Base-by-base conservation (phyloP, 2,113 vertebrate genomes). In the Tyrannus savana region DNA sequence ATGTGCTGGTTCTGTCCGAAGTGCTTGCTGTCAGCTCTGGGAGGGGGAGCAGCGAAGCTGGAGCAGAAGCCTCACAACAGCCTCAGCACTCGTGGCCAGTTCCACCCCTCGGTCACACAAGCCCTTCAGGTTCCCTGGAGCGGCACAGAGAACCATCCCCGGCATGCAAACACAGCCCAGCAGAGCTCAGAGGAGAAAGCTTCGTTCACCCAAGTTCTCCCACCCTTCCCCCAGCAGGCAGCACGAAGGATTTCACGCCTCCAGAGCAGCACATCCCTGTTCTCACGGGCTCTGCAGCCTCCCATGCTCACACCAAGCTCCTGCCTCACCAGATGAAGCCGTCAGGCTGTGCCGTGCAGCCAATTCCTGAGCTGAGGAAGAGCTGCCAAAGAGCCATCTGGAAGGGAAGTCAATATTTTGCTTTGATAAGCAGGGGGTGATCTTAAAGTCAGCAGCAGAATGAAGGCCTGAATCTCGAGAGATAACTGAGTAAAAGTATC, bases 371-470 rank as follows among this genome's bases (percentile, higher is more conserved):
- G 6, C 55, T 88, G 19, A 95, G 67, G 1, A 2, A 83, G 39
- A 47, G 59, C 1, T 80, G 85, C 86, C 94, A 97, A 71, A 19
- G 47, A 74, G 83, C 83, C 96, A 90, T 55, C 86, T 74, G 89
- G 86, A 86, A 90, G 33, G 79, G 59, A 88, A 93, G 72, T 46
- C 83, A 93, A 79, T 92, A 90, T 90, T 96, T 86, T 59, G 8
- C 83, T 83, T 78, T 10, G 30, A 63, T 60, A 55, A 93, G 58
- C 3, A 1, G 19, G 41, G 59, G 50, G 33, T 73, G 72, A 42
- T 76, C 72, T 71, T 77, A 35, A 69, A 72, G 68, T 47, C 90
- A 95, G 71, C 49, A 37, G 25, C 67, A 55, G 59, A 83, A 59
- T 1, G 24, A 53, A 39, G 71, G n/a, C 50, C 50, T 31, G 44